A percentile compares a stretch with the other conserved stretches of the same genome.
Evolutionary conservation across 2,113 vertebrate species (phyloP).

Genomic region (Naja naja): DNA sequence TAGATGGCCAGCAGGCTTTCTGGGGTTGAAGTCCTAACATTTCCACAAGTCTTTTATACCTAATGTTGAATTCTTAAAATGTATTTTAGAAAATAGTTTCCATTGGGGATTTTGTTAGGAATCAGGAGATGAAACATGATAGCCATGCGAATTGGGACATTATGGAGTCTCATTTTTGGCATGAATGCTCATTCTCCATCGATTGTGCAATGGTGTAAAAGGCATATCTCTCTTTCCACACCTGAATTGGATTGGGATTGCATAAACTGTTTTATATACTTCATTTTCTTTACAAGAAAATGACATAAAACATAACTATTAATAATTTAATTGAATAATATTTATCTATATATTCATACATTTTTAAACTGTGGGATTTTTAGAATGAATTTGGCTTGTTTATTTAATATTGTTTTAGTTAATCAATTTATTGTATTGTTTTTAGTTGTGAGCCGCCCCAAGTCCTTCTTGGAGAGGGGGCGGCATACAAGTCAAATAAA

Average conservation of each 20-base stretch:
- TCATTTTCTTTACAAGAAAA: not conserved
- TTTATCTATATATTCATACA: not conserved
- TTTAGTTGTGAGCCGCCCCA: no score
- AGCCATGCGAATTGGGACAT: not conserved
- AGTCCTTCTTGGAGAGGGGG: no score
- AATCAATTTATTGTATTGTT: no score
- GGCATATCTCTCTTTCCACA: not conserved
- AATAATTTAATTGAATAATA: not conserved
- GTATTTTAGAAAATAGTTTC: not conserved
- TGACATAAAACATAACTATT: not conserved
- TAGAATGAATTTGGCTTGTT: no score
- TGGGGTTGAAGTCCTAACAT: not conserved
- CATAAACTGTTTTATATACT: not conserved
- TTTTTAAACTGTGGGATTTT: no score
- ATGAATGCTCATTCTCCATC: not conserved
- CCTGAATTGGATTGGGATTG: not conserved
- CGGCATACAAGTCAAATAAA: no score
- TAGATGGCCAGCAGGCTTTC: not conserved
- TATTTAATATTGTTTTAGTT: no score
- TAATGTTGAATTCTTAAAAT: not conserved
- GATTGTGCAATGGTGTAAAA: not conserved
- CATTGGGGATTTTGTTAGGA: not conserved
- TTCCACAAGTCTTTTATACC: not conserved
- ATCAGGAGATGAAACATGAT: not conserved
- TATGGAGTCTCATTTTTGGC: not conserved